A percentile compares a stretch with the other conserved stretches of the same genome.
These are phyloP conservation scores for Gyrodactylus bullatarudis DNA, from an alignment of 1,140 invertebrate genomes.

Conservation along the genomic window DNA sequence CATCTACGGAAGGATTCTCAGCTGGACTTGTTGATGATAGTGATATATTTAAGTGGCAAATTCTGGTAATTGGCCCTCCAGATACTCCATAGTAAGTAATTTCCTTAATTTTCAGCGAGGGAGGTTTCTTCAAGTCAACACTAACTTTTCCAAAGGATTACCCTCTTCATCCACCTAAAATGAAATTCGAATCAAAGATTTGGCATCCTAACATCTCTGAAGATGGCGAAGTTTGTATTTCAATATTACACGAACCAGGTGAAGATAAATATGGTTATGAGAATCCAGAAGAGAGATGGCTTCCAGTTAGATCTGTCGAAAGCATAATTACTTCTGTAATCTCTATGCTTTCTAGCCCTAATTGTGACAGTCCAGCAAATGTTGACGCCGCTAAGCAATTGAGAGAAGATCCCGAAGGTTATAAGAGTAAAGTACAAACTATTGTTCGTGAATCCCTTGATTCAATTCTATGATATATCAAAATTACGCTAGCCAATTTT, in stretches of 20 bases:
- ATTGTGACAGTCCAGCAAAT: slow-evolving; percentile 97
- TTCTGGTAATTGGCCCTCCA: slow-evolving; percentile 88
- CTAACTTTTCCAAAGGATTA: slow-evolving; percentile 2
- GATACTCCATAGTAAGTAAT: slow-evolving; percentile 68
- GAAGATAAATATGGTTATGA: slow-evolving; percentile 99
- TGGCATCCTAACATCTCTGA: slow-evolving; percentile 30
- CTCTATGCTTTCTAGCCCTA: slow-evolving; percentile 94
- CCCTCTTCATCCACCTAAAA: slow-evolving; percentile 7
- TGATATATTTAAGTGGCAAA: slow-evolving; percentile 97
- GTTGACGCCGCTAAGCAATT: slow-evolving; percentile 50
- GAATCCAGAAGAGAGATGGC: slow-evolving; percentile 77
- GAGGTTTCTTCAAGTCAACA: slow-evolving; percentile 4
- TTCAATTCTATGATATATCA: too few species aligned
- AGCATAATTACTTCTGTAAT: slow-evolving; percentile 91
- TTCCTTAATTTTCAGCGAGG: not conserved
- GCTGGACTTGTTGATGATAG: slow-evolving; percentile 92
- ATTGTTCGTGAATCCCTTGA: not conserved
- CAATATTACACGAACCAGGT: slow-evolving; percentile 83
- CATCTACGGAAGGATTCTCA: slow-evolving; percentile 93
- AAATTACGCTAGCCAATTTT: too few species aligned
- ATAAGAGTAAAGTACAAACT: not conserved
- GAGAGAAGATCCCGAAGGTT: not conserved
- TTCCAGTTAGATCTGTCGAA: slow-evolving; percentile 91
- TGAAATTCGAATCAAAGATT: slow-evolving; percentile 6
- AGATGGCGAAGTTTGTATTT: slow-evolving; percentile 88